Evolutionary conservation across 2,888 invertebrate genomes (phyloP).

Genomic region (Cheilosia vulpina): DNA sequence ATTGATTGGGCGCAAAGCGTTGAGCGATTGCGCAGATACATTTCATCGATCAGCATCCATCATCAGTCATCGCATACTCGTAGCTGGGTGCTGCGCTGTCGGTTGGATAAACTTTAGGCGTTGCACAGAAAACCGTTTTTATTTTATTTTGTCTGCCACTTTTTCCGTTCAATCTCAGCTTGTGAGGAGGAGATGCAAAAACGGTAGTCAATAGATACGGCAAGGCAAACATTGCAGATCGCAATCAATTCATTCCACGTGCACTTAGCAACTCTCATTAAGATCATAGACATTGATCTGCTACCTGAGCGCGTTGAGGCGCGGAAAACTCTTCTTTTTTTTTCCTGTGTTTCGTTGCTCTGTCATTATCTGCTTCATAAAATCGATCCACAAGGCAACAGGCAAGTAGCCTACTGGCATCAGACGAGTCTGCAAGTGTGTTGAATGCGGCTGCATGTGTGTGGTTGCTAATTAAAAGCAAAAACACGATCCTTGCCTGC

Average conservation of each 20-base stretch:
- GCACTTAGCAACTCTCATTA: slow-evolving; percentile 74
- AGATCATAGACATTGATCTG: slow-evolving; percentile 71
- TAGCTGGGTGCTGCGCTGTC: not conserved
- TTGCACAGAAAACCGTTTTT: slow-evolving; percentile 7
- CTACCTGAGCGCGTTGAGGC: slow-evolving; percentile 54
- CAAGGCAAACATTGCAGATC: slow-evolving; percentile 54
- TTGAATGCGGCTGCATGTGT: slow-evolving; percentile 25
- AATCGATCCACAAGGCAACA: slow-evolving; percentile 68
- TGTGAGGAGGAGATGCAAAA: slow-evolving; percentile 29
- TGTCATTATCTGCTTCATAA: slow-evolving; percentile 66
- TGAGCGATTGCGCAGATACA: slow-evolving; percentile 22
- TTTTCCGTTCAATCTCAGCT: not conserved
- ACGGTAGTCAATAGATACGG: slow-evolving; percentile 45
- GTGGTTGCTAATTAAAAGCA: slow-evolving; percentile 72
- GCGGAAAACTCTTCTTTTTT: slow-evolving; percentile 5
- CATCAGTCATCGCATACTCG: slow-evolving; percentile 7
- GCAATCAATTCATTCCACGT: slow-evolving; percentile 70
- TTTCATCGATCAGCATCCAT: slow-evolving; percentile 45
- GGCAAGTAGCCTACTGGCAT: slow-evolving; percentile 5
- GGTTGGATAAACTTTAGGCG: slow-evolving; percentile 30
- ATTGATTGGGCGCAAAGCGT: slow-evolving; percentile 45
- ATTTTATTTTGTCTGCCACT: not conserved
- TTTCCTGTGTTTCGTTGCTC: not conserved
- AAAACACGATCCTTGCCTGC: slow-evolving; percentile 71
- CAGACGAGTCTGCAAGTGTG: slow-evolving; percentile 1